These are phyloP conservation scores for Parnassius mnemosyne DNA, from an alignment of 2,888 invertebrate genomes.

Conservation along the genomic window DNA sequence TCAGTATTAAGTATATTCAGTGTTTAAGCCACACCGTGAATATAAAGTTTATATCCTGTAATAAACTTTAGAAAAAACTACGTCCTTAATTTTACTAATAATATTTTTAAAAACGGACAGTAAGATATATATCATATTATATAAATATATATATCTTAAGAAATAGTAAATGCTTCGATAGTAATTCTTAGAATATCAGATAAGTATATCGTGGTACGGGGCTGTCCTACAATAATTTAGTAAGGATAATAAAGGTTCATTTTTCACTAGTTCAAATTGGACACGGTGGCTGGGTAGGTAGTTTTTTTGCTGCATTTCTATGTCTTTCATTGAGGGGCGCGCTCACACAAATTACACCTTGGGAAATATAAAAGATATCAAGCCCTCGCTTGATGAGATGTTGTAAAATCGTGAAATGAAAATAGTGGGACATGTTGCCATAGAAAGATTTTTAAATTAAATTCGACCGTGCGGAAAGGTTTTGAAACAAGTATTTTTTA, in stretches of 20 bases:
- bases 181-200: not conserved
- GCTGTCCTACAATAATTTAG: slow-evolving; percentile 53
- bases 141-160: too few species aligned
- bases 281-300: slow-evolving; percentile 53
- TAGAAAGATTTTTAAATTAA: not conserved
- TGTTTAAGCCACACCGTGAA: too few species aligned
- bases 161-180: not conserved
- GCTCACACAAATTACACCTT: slow-evolving; percentile 58
- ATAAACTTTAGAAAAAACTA: too few species aligned
- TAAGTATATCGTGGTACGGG: slow-evolving; percentile 34
- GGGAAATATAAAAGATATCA: slow-evolving; percentile 32
- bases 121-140: too few species aligned
- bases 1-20: too few species aligned
- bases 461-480: too few species aligned
- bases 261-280: slow-evolving; percentile 72
- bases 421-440: slow-evolving; percentile 7
- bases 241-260: slow-evolving; percentile 69
- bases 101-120: too few species aligned
- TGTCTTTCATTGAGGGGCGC: slow-evolving; percentile 42
- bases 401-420: slow-evolving; percentile 31
- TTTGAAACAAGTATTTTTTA: too few species aligned
- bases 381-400: slow-evolving; percentile 33
- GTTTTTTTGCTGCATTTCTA: slow-evolving; percentile 62
- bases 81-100: too few species aligned
- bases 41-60: too few species aligned